These are phyloP conservation scores for Zonitis immaculata DNA, from an alignment of 2,888 invertebrate species.

Conservation along the genomic window DNA sequence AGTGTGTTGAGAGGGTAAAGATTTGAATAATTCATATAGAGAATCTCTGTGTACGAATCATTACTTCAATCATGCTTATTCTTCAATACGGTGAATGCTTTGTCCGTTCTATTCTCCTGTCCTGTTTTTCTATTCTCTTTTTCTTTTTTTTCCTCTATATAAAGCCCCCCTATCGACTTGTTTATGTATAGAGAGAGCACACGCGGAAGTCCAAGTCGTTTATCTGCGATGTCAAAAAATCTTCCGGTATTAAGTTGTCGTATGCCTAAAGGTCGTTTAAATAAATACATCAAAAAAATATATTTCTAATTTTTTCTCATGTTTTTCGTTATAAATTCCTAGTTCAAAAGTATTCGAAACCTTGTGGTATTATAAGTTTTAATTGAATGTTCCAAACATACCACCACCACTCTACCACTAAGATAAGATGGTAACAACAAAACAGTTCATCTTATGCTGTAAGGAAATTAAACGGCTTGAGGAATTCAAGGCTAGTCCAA, in stretches of 20 bases:
- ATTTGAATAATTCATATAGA: constrained; percentile 48
- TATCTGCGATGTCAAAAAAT: constrained; percentile 14
- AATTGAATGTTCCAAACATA: constrained; percentile 4
- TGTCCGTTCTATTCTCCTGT: constrained; percentile 36
- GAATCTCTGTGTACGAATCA: constrained; percentile 45
- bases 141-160: too few species aligned
- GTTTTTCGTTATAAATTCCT: too few species aligned
- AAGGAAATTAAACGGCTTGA: constrained; percentile 47
- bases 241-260: constrained; percentile 7
- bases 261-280: constrained; percentile 2
- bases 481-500: constrained; percentile 44
- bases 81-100: constrained; percentile 44
- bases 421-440: too few species aligned
- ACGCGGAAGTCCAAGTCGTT: constrained; percentile 26
- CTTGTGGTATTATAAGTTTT: neutral
- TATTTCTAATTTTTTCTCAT: too few species aligned
- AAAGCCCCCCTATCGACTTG: constrained; percentile 14
- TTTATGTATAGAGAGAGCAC: constrained; percentile 24
- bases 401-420: too few species aligned
- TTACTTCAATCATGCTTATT: constrained; percentile 46
- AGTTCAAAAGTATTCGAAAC: neutral
- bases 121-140: too few species aligned
- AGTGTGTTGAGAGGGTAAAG: neutral
- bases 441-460: constrained; percentile 10
- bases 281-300: neutral